phyloP scores from a whole-genome alignment of 2,113 vertebrate species.

The Pontoporia blainvillei region DNA sequence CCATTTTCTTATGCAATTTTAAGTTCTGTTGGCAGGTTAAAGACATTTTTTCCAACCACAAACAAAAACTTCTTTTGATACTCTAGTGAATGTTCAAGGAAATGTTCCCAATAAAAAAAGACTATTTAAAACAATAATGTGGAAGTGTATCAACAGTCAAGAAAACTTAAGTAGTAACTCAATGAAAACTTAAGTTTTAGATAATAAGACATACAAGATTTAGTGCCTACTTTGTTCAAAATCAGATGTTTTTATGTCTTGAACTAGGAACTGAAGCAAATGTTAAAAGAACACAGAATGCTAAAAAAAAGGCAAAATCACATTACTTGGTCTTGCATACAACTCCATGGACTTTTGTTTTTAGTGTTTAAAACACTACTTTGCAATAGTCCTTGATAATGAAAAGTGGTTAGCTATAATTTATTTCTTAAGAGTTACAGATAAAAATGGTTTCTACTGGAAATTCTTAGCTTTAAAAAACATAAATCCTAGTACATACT shows the following conservation, averaged over 20 bases:
- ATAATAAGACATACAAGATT: background rate
- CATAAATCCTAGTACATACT: background rate
- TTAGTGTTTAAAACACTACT: background rate
- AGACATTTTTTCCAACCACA: conserved; percentile 72
- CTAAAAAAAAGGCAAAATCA: background rate
- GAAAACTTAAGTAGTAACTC: background rate
- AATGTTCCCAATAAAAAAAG: conserved; percentile 59
- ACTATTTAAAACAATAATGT: conserved; percentile 58
- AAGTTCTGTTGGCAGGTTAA: conserved; percentile 67
- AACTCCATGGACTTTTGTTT: background rate
- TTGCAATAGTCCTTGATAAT: background rate
- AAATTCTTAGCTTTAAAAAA: background rate
- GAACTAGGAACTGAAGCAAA: background rate
- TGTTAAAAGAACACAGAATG: background rate
- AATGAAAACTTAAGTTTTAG: background rate
- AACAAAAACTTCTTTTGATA: conserved; percentile 70
- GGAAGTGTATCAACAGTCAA: conserved; percentile 33
- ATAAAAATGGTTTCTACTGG: background rate
- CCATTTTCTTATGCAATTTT: conserved; percentile 71
- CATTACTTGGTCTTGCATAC: background rate
- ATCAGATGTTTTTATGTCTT: background rate
- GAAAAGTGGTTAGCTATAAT: background rate
- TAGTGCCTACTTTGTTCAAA: background rate
- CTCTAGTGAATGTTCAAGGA: conserved; percentile 65
- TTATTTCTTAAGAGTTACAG: background rate